phyloP scores from a whole-genome alignment of 2,888 invertebrate genomes.

The Creontiades dilutus region DNA sequence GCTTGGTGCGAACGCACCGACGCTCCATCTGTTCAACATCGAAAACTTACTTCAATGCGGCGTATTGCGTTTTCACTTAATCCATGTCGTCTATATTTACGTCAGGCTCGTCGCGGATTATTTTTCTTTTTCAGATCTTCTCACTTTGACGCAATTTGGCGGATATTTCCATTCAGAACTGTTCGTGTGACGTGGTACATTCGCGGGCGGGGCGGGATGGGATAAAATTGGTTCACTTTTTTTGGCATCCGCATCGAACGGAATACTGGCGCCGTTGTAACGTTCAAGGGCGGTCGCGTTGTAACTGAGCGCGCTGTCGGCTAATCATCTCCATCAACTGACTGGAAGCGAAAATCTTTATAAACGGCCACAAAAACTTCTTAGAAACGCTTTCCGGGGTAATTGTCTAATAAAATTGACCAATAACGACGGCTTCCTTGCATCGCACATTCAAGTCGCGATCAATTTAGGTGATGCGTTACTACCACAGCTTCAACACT shows the following conservation, averaged over 20 bases:
- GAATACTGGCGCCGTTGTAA: not conserved
- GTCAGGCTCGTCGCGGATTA: not conserved
- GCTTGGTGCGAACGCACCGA: not conserved
- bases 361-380: no score
- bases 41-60: not conserved
- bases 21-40: not conserved
- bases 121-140: not conserved
- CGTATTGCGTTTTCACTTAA: not conserved
- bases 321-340: no score
- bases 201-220: not conserved
- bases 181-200: not conserved
- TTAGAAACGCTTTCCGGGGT: no score
- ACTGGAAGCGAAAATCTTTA: no score
- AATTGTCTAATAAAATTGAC: no score
- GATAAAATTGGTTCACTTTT: conserved; percentile 23
- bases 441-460: no score
- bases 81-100: not conserved
- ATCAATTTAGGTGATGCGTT: no score
- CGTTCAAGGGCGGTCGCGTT: conserved; percentile 1
- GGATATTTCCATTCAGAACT: conserved; percentile 15
- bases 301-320: not conserved
- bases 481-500: no score
- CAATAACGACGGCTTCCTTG: no score
- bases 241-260: not conserved
- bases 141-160: not conserved